Percentiles rank a stretch among this genome's conserved stretches.
phyloP scores from a whole-genome alignment of 1,140 invertebrate genomes.

The Drosophila fuyamai region DNA sequence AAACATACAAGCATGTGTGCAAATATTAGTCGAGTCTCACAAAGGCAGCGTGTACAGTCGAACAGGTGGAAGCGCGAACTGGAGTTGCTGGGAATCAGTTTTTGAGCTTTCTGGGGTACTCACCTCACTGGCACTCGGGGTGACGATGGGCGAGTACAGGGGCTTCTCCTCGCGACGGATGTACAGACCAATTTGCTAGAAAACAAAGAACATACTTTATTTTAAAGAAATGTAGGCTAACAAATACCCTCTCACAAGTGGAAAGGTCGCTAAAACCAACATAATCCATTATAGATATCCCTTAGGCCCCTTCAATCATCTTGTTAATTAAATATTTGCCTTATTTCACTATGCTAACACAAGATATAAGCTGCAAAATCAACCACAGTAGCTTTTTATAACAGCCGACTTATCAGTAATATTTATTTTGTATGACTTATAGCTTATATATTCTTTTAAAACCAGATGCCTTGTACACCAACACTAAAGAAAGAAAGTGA shows the following conservation, averaged over 20 bases:
- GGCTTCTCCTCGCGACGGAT: constrained; percentile 75
- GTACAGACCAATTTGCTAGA: constrained; percentile 76
- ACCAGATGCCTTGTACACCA: no score
- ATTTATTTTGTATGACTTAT: not conserved
- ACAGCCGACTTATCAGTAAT: not conserved
- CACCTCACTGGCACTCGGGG: constrained; percentile 76
- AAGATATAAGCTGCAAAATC: not conserved
- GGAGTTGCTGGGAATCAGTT: not conserved
- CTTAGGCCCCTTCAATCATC: no score
- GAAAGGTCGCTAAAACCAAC: no score
- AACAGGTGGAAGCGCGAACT: constrained; percentile 10
- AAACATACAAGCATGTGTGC: constrained; percentile 70
- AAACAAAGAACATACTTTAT: not conserved
- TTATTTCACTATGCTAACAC: not conserved
- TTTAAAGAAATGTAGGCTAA: not conserved
- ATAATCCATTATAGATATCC: no score
- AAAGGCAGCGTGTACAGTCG: constrained; percentile 48
- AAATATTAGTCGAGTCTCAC: constrained; percentile 74
- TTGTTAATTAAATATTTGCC: not conserved
- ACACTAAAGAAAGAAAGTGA: no score
- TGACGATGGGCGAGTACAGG: constrained; percentile 70
- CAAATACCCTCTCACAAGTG: no score
- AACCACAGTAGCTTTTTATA: not conserved
- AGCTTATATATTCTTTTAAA: not conserved
- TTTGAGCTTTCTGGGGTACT: constrained; percentile 32